Evolutionary conservation across 1,140 invertebrate species (phyloP), one percentile per base, ranked within the genome.

Genomic region (Panonychus citri): DNA sequence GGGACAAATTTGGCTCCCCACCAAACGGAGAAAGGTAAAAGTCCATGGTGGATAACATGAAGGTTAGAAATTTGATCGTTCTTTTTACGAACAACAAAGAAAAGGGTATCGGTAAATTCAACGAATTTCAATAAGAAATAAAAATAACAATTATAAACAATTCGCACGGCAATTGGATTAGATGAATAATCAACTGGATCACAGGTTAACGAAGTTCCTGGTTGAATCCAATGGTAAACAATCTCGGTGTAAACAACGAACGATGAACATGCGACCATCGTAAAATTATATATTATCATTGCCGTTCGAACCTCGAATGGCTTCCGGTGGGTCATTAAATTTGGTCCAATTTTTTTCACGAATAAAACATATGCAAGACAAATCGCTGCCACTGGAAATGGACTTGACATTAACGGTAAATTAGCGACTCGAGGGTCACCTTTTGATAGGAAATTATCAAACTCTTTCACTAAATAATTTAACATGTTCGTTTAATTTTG

Each of bases 401-500:
- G 87, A 59, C 83, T 83, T 55, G 78, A 79, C 82, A 93, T 88
- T 74, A 95, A 78, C n/a, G 78, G 70, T 85, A 86, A 93, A 64
- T 80, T 77, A 60, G 80, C 81, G 27, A 93, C 85, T 61, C 90
- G 76, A 10, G 3, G 28, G 34, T 53, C 52, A 46, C 43, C 43
- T 34, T 34, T 34, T 34, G 30, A 34, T 12, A 34, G 30, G 12
- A 34, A 34, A 34, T 34, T 5, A 12, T 34, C 30, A 34, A 34
- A 12, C 30, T 34, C 30, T 34, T 34, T 34, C 30, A 12, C 12
- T 34, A 34, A 34, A 5, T 12, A 34, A 12, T 34, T 5, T 7
- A 34, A 34, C 30, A 34, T 34, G n/a, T 34, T 34, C 12, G 30
- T 34, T 34, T 12, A n/a, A n/a, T 34, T 12, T 12, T 34, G 30